Percentiles rank a stretch among this genome's conserved stretches.
Evolutionary conservation across 2,113 vertebrate genomes (phyloP).

Genomic region (Oceanodroma tethys): DNA sequence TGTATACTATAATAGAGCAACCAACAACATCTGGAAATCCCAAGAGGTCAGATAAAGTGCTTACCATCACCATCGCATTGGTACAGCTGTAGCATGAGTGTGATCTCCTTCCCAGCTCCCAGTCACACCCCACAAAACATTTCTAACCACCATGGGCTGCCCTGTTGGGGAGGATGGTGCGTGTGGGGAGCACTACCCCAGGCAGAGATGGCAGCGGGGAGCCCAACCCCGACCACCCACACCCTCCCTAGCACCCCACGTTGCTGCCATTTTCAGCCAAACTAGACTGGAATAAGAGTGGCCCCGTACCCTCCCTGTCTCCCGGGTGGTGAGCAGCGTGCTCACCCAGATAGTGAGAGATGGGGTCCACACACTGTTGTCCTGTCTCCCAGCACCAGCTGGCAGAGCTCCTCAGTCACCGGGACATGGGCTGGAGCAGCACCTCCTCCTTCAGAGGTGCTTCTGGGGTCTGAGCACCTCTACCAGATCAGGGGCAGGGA

Average conservation of each 20-base stretch:
- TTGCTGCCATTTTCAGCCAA: neutral
- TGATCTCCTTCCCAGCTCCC: neutral
- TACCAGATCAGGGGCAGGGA: neutral
- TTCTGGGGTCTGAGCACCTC: neutral
- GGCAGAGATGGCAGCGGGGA: neutral
- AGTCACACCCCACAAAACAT: neutral
- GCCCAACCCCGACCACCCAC: too few species aligned
- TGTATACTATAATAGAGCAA: neutral
- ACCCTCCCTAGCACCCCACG: rapidly evolving
- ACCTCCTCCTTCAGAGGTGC: neutral
- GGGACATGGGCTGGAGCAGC: neutral
- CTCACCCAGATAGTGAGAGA: neutral
- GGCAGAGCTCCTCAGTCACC: neutral
- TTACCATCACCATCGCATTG: neutral
- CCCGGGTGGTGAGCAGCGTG: neutral
- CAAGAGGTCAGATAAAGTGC: neutral
- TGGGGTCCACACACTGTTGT: rapidly evolving
- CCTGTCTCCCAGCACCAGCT: neutral
- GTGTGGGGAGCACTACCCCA: neutral
- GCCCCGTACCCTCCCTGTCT: neutral
- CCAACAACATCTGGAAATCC: neutral
- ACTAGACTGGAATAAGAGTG: neutral
- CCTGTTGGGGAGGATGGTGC: neutral
- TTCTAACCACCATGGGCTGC: rapidly evolving
- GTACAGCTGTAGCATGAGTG: neutral